Evolutionary conservation across 2,797 vertebrate genomes (phyloP).

Genomic region (Bucorvus abyssinicus): DNA sequence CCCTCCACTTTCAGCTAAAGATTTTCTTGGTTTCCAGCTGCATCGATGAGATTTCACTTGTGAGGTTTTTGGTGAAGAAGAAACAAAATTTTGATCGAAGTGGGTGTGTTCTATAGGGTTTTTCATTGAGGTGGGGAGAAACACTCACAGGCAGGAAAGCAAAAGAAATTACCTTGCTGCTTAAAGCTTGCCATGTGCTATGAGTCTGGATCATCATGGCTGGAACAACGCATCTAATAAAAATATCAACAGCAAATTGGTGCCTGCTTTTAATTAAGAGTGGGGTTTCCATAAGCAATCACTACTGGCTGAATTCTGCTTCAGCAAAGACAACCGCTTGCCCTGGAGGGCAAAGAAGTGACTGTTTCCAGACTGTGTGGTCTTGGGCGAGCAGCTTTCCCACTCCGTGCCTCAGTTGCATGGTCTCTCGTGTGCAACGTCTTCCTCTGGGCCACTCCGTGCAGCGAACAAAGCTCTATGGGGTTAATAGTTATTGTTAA

Average conservation of each 20-base stretch:
- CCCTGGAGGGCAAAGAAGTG: background rate
- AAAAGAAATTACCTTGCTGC: background rate
- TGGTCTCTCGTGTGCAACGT: background rate
- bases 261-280: background rate
- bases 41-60: fast-evolving
- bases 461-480: background rate
- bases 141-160: background rate
- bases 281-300: background rate
- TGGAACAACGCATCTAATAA: background rate
- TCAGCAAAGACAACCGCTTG: background rate
- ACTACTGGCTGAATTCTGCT: background rate
- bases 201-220: background rate
- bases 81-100: background rate
- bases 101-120: fast-evolving
- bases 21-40: background rate
- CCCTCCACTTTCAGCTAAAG: background rate
- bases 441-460: background rate
- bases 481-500: background rate
- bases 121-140: background rate
- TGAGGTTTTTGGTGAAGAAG: background rate
- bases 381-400: background rate
- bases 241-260: background rate
- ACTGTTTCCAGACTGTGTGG: background rate
- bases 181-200: background rate
- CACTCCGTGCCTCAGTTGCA: background rate